These are phyloP conservation scores for Junonia oenone DNA, from an alignment of 2,888 invertebrate species.

Conservation along the genomic window DNA sequence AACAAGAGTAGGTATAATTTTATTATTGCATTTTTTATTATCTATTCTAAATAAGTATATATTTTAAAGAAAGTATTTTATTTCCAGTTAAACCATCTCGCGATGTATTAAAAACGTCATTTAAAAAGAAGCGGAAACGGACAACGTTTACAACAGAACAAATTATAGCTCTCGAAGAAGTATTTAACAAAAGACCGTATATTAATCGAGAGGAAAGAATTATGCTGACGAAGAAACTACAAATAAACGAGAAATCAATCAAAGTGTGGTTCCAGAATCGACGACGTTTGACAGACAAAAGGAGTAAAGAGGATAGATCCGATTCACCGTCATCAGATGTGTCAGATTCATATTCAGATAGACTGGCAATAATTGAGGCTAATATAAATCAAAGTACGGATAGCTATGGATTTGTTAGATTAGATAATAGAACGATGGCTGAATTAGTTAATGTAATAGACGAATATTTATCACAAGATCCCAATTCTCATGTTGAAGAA, in stretches of 20 bases:
- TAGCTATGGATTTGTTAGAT: constrained; percentile 45
- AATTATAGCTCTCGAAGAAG: constrained; percentile 84
- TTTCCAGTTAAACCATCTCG: constrained; percentile 12
- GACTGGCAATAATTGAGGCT: constrained; percentile 43
- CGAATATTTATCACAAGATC: constrained; percentile 31
- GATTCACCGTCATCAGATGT: constrained; percentile 27
- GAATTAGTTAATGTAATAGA: constrained; percentile 44
- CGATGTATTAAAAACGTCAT: constrained; percentile 20
- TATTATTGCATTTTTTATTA: neutral
- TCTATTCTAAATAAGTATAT: neutral
- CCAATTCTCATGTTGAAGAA: constrained; percentile 10
- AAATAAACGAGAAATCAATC: constrained; percentile 83
- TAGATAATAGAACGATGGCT: constrained; percentile 43
- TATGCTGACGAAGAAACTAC: constrained; percentile 75
- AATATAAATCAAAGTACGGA: constrained; percentile 44
- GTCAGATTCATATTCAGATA: constrained; percentile 23
- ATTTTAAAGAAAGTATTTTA: neutral
- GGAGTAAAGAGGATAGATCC: constrained; percentile 29
- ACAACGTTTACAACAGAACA: constrained; percentile 88
- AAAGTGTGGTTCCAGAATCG: constrained; percentile 90
- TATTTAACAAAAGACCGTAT: constrained; percentile 83
- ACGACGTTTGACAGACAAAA: constrained; percentile 74
- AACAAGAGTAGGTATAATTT: neutral
- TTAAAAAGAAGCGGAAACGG: constrained; percentile 81
- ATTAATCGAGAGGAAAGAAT: constrained; percentile 84